Base-by-base conservation (phyloP, 2,888 invertebrate species). In the Lamellibrachia satsuma region DNA sequence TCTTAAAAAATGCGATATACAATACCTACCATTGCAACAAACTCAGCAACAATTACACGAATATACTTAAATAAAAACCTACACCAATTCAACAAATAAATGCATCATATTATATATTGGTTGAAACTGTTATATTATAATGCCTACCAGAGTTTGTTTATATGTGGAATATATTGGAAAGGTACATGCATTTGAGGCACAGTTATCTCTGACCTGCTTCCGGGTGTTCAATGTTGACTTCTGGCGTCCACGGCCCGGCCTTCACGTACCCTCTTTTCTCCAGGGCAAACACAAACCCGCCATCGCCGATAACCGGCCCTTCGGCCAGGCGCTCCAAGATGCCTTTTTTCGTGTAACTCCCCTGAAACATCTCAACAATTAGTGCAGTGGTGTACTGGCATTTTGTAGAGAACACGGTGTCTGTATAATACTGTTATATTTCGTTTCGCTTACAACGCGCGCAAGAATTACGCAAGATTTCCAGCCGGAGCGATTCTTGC, bases 191-290 rank as follows among this genome's bases (percentile, higher is more conserved):
- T 52, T 52, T 52, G 52, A 91, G 52, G 11, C 22, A 75, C 75
- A 22, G 15, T 75, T 22, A 57, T 75, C n/a, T 75, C 75, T n/a
- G 92, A 96, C 96, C 96, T 55, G 96, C 96, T 92, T 97, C 96
- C 4, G 97, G 97, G 93, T 97, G 94, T 93, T 97, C 96, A 2
- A 96, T 94, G 9, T 95, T 94, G 9, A 95, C 96, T 93, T 97
- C 97, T 0, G 97, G 97, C 2, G 97, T 97, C 96, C 96, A 97
- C n/a, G 97, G 96, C n/a, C 97, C 97, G 7, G 97, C 97, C 94
- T 96, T 96, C 27, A 97, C 96, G 93, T 97, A 97, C 11, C 97
- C 97, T 60, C 97, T 94, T 94, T 97, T 97, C 94, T 97, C 97
- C 92, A 97, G 94, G 27, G 96, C 96, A 93, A 97, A 97, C 55